Evolutionary conservation across 2,797 vertebrate genomes (phyloP).

Genomic region (Sebastes kiyomatsui): DNA sequence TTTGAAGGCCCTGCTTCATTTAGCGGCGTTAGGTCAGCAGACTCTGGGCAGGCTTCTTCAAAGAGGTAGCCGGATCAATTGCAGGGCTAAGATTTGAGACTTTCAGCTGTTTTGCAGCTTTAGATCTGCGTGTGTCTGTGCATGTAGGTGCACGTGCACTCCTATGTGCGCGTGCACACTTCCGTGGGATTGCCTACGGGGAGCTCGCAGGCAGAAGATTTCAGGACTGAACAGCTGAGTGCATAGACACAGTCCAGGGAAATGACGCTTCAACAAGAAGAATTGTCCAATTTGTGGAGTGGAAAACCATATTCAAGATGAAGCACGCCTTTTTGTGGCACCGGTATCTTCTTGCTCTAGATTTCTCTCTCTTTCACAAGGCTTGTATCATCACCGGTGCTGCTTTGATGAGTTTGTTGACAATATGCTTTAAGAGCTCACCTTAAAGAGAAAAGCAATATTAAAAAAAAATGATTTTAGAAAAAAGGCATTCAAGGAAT

Average conservation of each 20-base stretch:
- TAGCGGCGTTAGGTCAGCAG: not conserved
- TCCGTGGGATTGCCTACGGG: slow-evolving; percentile 43
- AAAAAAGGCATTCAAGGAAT: slow-evolving; percentile 10
- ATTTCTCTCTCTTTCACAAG: not conserved
- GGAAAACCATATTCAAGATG: slow-evolving; percentile 42
- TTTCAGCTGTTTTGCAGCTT: slow-evolving; percentile 20
- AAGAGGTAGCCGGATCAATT: not conserved
- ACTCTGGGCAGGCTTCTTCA: not conserved
- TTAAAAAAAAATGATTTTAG: slow-evolving; percentile 25
- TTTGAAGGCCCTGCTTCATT: not conserved
- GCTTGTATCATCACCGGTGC: not conserved
- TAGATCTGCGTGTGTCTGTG: slow-evolving; percentile 8
- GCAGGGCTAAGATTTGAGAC: not conserved
- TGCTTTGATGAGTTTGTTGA: slow-evolving; percentile 45
- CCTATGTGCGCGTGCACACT: not conserved
- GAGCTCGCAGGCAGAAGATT: slow-evolving; percentile 56
- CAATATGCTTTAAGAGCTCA: slow-evolving; percentile 11
- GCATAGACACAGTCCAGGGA: slow-evolving; percentile 41
- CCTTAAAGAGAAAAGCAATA: slow-evolving; percentile 16
- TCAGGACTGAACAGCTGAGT: slow-evolving; percentile 55
- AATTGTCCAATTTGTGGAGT: slow-evolving; percentile 55
- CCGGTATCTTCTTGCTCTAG: slow-evolving; percentile 2
- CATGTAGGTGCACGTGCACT: not conserved
- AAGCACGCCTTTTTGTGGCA: slow-evolving; percentile 27
- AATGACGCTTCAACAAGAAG: slow-evolving; percentile 56